These are phyloP conservation scores for Cepaea hortensis DNA, from an alignment of 2,888 invertebrate species.

Conservation along the genomic window DNA sequence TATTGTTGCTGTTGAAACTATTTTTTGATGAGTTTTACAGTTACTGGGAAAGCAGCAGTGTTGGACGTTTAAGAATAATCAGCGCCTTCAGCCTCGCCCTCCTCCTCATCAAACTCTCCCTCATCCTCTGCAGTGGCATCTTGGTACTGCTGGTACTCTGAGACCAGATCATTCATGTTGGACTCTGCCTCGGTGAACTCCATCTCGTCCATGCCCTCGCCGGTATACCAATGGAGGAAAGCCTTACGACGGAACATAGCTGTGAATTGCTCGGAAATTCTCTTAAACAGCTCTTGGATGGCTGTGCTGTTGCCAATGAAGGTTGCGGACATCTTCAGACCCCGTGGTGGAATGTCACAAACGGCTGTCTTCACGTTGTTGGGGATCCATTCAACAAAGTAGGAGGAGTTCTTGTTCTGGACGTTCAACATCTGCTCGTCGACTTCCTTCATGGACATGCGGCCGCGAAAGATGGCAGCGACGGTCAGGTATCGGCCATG, in stretches of 20 bases:
- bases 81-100: conserved; percentile 79
- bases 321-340: conserved; percentile 62
- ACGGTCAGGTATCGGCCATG: too few species aligned
- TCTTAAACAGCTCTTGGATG: conserved; percentile 73
- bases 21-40: too few species aligned
- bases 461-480: conserved; percentile 77
- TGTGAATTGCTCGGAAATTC: conserved; percentile 72
- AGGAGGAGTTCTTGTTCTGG: conserved; percentile 1
- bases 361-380: too few species aligned
- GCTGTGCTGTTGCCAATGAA: conserved; percentile 54
- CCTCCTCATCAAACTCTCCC: not conserved
- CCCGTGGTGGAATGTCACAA: not conserved
- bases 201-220: too few species aligned
- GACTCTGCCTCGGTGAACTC: too few species aligned
- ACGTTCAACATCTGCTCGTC: not conserved
- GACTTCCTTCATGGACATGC: conserved; percentile 70
- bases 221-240: too few species aligned
- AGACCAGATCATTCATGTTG: too few species aligned
- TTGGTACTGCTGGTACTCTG: conserved; percentile 92
- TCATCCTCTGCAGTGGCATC: conserved; percentile 12
- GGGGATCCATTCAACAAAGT: too few species aligned
- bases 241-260: conserved; percentile 88
- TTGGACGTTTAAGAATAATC: conserved; percentile 3
- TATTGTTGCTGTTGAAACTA: too few species aligned
- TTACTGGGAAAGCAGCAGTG: too few species aligned